phyloP scores from a whole-genome alignment of 64 coral and sea anemone species.

The Actinia equina region DNA sequence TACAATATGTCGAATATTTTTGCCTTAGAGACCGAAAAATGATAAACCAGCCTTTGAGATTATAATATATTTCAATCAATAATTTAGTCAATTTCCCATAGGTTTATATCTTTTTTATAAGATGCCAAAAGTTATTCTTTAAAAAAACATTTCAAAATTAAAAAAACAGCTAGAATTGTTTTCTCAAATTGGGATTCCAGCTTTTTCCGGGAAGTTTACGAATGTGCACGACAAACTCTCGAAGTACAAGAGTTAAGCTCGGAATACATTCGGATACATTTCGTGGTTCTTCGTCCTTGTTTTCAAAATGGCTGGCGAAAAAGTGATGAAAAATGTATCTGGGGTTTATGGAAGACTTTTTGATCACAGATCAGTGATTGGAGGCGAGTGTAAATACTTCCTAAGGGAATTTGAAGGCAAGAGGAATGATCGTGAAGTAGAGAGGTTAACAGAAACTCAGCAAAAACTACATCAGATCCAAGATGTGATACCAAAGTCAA shows the following conservation, averaged over 20 bases:
- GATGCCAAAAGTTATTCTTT: too few relatives aligned
- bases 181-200: constrained; percentile 17
- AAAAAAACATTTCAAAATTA: neutral
- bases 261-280: neutral
- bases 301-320: constrained; percentile 83
- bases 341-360: constrained; percentile 82
- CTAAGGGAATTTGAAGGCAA: constrained; percentile 85
- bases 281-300: neutral
- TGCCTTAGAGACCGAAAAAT: too few relatives aligned
- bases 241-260: neutral
- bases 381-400: constrained; percentile 82
- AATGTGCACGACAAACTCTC: constrained; percentile 4
- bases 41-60: too few relatives aligned
- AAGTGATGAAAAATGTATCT: constrained; percentile 50
- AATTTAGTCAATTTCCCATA: too few relatives aligned
- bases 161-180: neutral
- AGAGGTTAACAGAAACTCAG: constrained; percentile 58
- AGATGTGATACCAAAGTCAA: constrained; percentile 60
- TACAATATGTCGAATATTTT: too few relatives aligned
- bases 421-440: constrained; percentile 68
- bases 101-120: too few relatives aligned
- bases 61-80: too few relatives aligned
- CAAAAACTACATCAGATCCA: constrained; percentile 66
- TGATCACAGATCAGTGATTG: constrained; percentile 79
- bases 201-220: neutral